Evolutionary conservation across 2,888 invertebrate species (phyloP).

Genomic region (Balanococcus diminutus): DNA sequence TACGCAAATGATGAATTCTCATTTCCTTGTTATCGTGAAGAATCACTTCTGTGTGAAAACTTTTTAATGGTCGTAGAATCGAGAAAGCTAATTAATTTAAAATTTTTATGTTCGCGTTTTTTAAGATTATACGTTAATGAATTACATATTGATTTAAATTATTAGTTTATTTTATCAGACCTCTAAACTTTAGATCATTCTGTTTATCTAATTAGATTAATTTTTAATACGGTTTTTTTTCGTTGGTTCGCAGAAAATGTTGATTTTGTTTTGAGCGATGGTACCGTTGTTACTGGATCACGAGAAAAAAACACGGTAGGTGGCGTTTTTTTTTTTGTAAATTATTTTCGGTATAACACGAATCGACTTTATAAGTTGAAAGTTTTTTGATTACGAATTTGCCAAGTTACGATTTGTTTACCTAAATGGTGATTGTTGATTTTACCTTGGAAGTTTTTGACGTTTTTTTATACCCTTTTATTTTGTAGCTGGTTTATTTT

Average conservation of each 20-base stretch:
- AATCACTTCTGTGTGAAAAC: not conserved
- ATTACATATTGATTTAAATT: slow-evolving; percentile 56
- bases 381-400: not conserved
- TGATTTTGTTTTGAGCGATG: slow-evolving; percentile 30
- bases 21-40: not conserved
- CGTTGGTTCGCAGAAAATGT: slow-evolving; percentile 49
- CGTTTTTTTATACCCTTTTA: not conserved
- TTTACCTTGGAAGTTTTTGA: not conserved
- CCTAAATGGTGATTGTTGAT: not conserved
- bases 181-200: not conserved
- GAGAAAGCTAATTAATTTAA: slow-evolving; percentile 13
- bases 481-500: not conserved
- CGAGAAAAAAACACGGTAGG: not conserved
- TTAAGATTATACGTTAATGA: not conserved
- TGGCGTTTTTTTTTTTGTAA: slow-evolving; percentile 3
- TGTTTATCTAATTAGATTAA: slow-evolving; percentile 10
- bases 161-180: slow-evolving; percentile 36
- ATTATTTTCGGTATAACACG: not conserved
- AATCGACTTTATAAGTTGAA: not conserved
- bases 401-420: not conserved
- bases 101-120: slow-evolving; percentile 20
- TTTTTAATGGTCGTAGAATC: not conserved
- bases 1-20: slow-evolving; percentile 5
- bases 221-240: slow-evolving; percentile 6
- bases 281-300: slow-evolving; percentile 8